Percentiles rank a stretch among this genome's conserved stretches.
Conservation (phyloP, 1,140 invertebrate genomes). For the Helicoverpa armigera region DNA sequence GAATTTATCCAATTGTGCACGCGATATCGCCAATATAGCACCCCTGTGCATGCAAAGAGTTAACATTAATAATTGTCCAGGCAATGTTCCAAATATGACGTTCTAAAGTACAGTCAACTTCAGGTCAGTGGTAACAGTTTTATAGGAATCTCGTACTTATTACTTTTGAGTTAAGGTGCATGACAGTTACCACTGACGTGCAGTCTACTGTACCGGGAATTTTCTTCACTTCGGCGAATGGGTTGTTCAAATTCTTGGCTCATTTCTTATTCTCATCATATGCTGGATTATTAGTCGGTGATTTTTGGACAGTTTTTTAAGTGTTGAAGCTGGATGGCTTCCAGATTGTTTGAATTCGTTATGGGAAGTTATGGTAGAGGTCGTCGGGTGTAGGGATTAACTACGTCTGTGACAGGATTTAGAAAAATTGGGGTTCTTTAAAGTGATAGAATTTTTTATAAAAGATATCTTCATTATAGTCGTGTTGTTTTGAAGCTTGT, state of each 20-base stretch:
- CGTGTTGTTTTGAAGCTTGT: too few species aligned
- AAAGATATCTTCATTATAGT: too few species aligned
- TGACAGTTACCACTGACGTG: background rate
- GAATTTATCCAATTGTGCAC: constrained; percentile 43
- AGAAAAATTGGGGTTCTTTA: too few species aligned
- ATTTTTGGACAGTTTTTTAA: constrained; percentile 27
- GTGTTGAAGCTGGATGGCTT: background rate
- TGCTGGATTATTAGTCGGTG: constrained; percentile 32
- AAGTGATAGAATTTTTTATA: too few species aligned
- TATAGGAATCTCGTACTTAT: too few species aligned
- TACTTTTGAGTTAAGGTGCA: too few species aligned
- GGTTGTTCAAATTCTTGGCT: constrained; percentile 10
- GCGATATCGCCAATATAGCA: constrained; percentile 37
- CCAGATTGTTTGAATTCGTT: constrained; percentile 15
- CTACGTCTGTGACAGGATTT: too few species aligned
- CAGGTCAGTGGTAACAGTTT: background rate
- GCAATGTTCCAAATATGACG: constrained; percentile 44
- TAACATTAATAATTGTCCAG: constrained; percentile 45
- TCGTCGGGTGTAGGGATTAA: too few species aligned
- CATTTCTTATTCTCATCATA: constrained; percentile 38
- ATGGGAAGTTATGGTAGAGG: background rate
- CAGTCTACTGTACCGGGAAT: background rate
- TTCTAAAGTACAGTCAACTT: background rate
- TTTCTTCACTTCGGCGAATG: background rate
- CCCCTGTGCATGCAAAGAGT: constrained; percentile 15